Base-by-base conservation (phyloP, 2,888 invertebrate species). In the Eupelmus urozonus region DNA sequence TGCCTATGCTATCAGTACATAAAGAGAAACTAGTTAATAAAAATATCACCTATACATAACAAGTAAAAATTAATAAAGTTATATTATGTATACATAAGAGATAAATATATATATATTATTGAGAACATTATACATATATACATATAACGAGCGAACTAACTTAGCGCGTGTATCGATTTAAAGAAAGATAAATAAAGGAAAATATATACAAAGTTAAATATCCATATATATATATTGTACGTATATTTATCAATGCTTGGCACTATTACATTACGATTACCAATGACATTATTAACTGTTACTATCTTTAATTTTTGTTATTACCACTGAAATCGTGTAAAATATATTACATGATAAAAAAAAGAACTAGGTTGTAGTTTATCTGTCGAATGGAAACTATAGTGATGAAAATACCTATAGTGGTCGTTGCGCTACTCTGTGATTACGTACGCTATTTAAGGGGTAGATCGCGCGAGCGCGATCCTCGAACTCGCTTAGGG, bases 351-450 rank as follows among this genome's bases (percentile, higher is more conserved):
- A 42, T 42, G 1, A 69, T 34, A 71, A 70, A 60, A 78, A 81
- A 51, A 71, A 29, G 53, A 57, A 79, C n/a, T 69, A 78, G 49
- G 49, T 40, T 34, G 42, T 78, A 76, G 27, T 69, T 16, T 18
- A 53, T 69, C 53, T 60, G n/a, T 78, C 16, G 53, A 76, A 72
- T 70, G 62, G 57, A 71, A 71, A 76, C 72, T 78, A 78, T 78
- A 80, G 78, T 76, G 72, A 79, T 60, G 72, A 70, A 59, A 49
- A 72, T 72, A 78, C 72, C 71, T 80, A 78, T 75, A 80, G 78
- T 78, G 79, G 81, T 82, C 81, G 83, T 83, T 85, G 83, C 84
- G 84, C 85, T 85, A 84, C 81, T 84, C 85, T 85, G 85, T 85
- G 85, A 85, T 85, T 84, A 81, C 82, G 42, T 80, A 76, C 53